Evolutionary conservation across 2,113 vertebrate genomes (phyloP), one percentile per base, ranked within the genome.

Genomic region (Stegostoma tigrinum): DNA sequence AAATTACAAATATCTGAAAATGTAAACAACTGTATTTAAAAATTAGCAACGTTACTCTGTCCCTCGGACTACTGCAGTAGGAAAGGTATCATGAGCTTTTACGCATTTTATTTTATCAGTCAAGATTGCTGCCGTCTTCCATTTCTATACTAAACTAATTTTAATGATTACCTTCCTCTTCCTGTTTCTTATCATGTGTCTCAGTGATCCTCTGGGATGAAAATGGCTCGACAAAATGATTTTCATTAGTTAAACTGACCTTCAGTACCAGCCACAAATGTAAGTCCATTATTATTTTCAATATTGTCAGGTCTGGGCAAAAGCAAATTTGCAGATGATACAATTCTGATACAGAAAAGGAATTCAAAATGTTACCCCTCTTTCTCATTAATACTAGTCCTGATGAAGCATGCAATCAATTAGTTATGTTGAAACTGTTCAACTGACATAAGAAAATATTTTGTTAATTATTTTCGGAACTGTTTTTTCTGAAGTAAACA

Each of bases 171-270:
- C 87, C 55, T 90, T 52, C n/a, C 68, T 75, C 2, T 72, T 72
- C 61, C 68, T 7, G 52, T 95, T 95, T 52, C 42, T 95, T 38
- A 48, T 72, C 23, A 67, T 75, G 68, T 52, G 15, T 17, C 42
- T 72, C 72, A 95, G 72, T 75, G 67, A 95, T 27, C 68, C 67
- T 95, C 67, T 75, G 94, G 68, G 68, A 95, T 75, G 45, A 95
- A 95, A 94, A 8, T 23, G 45, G 38, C 42, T 94, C 68, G 21
- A 75, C 94, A 95, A 95, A 95, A 34, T 95, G 45, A 45, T 72
- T 42, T 95, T 95, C 68, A 52, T 95, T 95, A 72, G 94, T 52
- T 95, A 95, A 72, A 95, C 42, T 95, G 94, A 72, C 94, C 94
- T 95, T 95, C 66, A 95, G 27, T 67, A 72, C 42, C 66, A 95